These are phyloP conservation scores for Euthynnus affinis DNA, from an alignment of 2,797 vertebrate genomes.

Conservation along the genomic window DNA sequence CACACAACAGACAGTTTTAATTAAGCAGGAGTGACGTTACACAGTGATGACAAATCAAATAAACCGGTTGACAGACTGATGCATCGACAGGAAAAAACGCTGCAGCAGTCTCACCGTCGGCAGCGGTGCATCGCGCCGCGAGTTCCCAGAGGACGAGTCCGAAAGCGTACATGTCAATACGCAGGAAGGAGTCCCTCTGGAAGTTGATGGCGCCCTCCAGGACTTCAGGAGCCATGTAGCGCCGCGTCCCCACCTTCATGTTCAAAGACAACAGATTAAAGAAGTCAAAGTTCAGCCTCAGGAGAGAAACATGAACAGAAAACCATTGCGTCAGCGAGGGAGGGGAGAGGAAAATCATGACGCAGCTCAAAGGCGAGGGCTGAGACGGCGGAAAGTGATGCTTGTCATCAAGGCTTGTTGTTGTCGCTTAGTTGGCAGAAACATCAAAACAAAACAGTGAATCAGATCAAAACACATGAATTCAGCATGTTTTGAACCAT, in stretches of 20 bases:
- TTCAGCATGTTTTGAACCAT: not conserved
- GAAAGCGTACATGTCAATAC: slow-evolving; percentile 98
- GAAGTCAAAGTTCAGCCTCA: slow-evolving; percentile 1
- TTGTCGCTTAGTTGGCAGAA: slow-evolving; percentile 8
- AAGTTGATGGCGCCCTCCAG: slow-evolving; percentile 98
- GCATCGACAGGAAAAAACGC: too few species aligned
- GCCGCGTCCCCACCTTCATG: slow-evolving; percentile 93
- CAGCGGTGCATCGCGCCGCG: slow-evolving; percentile 93
- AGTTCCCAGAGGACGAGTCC: slow-evolving; percentile 97
- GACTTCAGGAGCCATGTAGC: slow-evolving; percentile 98
- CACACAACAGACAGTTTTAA: too few species aligned
- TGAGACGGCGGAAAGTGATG: slow-evolving; percentile 25
- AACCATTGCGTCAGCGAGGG: not conserved
- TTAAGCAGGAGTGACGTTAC: not conserved
- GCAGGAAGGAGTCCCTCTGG: slow-evolving; percentile 96
- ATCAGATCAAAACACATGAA: not conserved
- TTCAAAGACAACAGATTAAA: not conserved
- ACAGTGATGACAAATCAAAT: accelerated
- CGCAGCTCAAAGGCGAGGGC: slow-evolving; percentile 11
- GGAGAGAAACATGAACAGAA: not conserved
- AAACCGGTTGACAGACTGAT: too few species aligned
- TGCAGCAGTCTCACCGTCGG: slow-evolving; percentile 89
- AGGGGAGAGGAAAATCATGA: not conserved
- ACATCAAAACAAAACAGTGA: slow-evolving; percentile 16
- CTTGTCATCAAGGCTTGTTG: not conserved